Evolutionary conservation across 2,113 vertebrate genomes (phyloP), one percentile per base, ranked within the genome.

Genomic region (Chrysochloris asiatica): DNA sequence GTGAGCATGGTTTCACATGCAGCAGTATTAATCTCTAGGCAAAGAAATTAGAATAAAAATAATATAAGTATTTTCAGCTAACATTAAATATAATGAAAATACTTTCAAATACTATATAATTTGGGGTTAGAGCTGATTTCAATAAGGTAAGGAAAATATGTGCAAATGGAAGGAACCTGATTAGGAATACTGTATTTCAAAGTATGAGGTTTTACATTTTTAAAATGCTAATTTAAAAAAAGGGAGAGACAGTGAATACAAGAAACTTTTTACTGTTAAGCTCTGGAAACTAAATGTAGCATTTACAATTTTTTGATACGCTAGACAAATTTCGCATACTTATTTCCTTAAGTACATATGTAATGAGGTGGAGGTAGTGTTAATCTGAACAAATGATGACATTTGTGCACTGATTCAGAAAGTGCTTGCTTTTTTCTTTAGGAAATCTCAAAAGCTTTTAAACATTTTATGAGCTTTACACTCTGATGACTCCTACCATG

Each of bases 321-420:
- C 95, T 91, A 94, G 91, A 90, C 96, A 95, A 86, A 92, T 93
- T 85, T 94, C 87, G 72, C 87, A 94, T 65, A 65, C 78, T 89
- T 91, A 93, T 95, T 95, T 96, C 83, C 48, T 81, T 43, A 96
- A 96, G 97, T 83, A 63, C 75, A 72, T 43, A 84, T 52, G 91
- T 10, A 71, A 50, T 4, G 47, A 1, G 89, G 89, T 95, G n/a
- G 67, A 93, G 95, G 45, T 77, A n/a, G 88, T 88, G 88, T 94
- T 72, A 88, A 67, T 95, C 88, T 95, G 47, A 95, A 95, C 93
- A 95, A 0, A 89, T 84, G 54, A 59, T 96, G 69, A 95, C 93
- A 93, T 97, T 97, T 97, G 95, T 91, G 96, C 93, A 97, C 94
- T 96, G 96, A 97, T 96, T 97, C 95, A 97, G 97, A 97, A 96